A percentile compares a stretch with the other conserved stretches of the same genome.
phyloP scores from a whole-genome alignment of 2,113 vertebrate genomes.

The Gymnogyps californianus region DNA sequence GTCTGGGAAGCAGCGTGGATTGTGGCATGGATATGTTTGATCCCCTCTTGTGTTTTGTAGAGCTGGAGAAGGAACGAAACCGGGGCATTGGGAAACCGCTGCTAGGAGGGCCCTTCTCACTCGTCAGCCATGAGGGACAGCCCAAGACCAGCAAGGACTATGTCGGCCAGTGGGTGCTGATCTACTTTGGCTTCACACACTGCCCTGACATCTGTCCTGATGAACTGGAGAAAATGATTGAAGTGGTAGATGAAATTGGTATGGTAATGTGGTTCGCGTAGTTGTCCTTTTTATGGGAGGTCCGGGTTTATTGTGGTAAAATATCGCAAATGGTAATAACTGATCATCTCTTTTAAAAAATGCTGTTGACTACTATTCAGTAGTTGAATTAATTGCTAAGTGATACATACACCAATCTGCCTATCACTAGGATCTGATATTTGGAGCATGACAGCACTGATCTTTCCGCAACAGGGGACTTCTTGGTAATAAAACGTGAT shows the following conservation, averaged over 20 bases:
- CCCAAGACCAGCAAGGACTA: constrained; percentile 83
- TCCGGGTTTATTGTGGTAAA: not conserved
- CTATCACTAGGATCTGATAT: not conserved
- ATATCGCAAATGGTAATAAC: not conserved
- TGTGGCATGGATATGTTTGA: not conserved
- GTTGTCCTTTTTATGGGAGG: not conserved
- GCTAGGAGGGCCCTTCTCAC: constrained; percentile 91
- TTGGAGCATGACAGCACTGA: not conserved
- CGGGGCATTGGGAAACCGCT: constrained; percentile 84
- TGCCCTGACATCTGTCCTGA: constrained; percentile 98
- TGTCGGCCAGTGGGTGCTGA: constrained; percentile 89
- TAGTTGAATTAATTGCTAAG: not conserved
- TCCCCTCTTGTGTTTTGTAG: constrained; percentile 55
- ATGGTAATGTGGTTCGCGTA: constrained; percentile 62
- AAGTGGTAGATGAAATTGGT: constrained; percentile 93
- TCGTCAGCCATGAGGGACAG: constrained; percentile 83
- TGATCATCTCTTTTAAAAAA: not conserved
- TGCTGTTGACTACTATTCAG: not conserved
- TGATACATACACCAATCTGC: not conserved
- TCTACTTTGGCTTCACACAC: constrained; percentile 98
- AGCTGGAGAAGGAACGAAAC: constrained; percentile 82
- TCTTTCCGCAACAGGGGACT: not conserved
- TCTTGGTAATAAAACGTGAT: not conserved
- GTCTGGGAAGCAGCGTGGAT: accelerated
- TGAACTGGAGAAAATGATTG: constrained; percentile 95